Percentiles rank a stretch among this genome's conserved stretches.
Evolutionary conservation across 2,888 invertebrate genomes (phyloP).

Genomic region (Onchidella celtica): DNA sequence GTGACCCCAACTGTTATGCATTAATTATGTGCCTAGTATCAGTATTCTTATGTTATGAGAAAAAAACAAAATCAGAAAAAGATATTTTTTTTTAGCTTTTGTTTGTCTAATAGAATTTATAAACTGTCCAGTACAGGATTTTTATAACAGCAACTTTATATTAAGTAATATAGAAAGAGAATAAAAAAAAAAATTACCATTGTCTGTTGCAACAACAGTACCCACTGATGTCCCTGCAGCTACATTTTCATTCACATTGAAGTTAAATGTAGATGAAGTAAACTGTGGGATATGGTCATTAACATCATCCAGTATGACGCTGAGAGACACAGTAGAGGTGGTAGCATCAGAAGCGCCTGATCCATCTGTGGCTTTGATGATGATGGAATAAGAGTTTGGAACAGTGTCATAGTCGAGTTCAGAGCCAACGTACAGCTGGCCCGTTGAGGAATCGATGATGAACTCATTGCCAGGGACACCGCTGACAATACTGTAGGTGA

Average conservation of each 20-base stretch:
- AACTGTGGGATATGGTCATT: constrained; percentile 66
- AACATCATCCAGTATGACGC: constrained; percentile 58
- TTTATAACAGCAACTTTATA: too few species aligned
- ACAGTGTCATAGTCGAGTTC: constrained; percentile 68
- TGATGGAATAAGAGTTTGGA: constrained; percentile 56
- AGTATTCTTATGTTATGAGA: too few species aligned
- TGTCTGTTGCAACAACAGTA: constrained; percentile 54
- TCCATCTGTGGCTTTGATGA: constrained; percentile 60
- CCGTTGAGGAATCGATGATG: constrained; percentile 53
- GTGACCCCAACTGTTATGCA: too few species aligned
- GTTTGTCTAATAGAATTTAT: too few species aligned
- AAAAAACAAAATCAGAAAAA: too few species aligned
- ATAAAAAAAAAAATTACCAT: too few species aligned
- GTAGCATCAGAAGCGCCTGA: constrained; percentile 38
- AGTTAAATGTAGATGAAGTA: constrained; percentile 53
- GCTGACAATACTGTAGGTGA: constrained; percentile 61
- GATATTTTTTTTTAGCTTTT: too few species aligned
- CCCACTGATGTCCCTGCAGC: constrained; percentile 39
- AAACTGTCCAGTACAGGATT: too few species aligned
- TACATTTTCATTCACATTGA: constrained; percentile 60
- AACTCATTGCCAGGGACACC: constrained; percentile 60
- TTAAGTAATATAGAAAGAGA: too few species aligned
- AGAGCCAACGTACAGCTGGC: constrained; percentile 57
- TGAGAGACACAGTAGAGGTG: constrained; percentile 57
- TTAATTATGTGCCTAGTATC: too few species aligned